Percentiles rank a stretch among this genome's conserved stretches.
Conservation (phyloP, 2,888 invertebrate species). For the Heliconius erato region DNA sequence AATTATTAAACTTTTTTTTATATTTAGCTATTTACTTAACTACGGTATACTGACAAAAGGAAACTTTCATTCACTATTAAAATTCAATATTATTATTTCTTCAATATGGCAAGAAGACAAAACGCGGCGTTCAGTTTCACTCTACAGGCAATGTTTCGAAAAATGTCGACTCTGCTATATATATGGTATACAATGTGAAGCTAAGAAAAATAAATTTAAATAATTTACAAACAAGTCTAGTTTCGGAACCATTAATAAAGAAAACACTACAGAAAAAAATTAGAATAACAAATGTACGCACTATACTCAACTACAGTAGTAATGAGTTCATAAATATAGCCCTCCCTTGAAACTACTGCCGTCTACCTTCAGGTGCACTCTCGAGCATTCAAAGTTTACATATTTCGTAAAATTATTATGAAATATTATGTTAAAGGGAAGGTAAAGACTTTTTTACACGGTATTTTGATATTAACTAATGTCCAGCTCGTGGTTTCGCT, state of each 20-base stretch:
- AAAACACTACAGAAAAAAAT: slow-evolving; percentile 20
- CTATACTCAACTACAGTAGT: background rate
- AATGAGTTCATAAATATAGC: too few species aligned
- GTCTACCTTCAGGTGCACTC: background rate
- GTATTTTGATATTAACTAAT: background rate
- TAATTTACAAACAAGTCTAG: background rate
- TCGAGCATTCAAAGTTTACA: slow-evolving; percentile 3
- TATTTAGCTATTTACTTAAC: too few species aligned
- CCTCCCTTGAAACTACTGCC: slow-evolving; percentile 18
- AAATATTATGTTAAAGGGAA: background rate
- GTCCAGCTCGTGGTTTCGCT: too few species aligned
- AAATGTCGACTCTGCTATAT: too few species aligned
- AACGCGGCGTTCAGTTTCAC: too few species aligned
- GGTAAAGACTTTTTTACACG: background rate
- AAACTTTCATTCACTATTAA: too few species aligned
- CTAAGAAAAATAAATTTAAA: background rate
- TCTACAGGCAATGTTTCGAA: too few species aligned
- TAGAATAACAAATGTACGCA: slow-evolving; percentile 16
- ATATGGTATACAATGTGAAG: too few species aligned
- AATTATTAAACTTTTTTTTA: too few species aligned
- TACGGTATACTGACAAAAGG: too few species aligned
- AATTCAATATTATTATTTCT: too few species aligned
- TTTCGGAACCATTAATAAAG: slow-evolving; percentile 9
- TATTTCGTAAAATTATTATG: slow-evolving; percentile 5
- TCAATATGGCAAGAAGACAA: too few species aligned